A percentile compares a stretch with the other conserved stretches of the same genome.
These are phyloP conservation scores for Peromyscus aztecus DNA, from an alignment of 2,797 vertebrate genomes.

Conservation along the genomic window DNA sequence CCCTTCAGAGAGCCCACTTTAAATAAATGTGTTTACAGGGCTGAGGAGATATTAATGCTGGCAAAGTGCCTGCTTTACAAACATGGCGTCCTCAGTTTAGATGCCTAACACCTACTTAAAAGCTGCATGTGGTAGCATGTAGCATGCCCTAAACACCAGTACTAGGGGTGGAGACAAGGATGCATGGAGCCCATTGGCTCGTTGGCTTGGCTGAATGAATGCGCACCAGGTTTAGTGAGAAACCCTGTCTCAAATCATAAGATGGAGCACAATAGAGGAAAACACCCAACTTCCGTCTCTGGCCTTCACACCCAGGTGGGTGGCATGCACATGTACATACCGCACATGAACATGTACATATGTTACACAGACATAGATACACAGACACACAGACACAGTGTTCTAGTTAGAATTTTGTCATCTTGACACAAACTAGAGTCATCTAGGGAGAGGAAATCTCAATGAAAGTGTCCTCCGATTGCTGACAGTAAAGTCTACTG, in stretches of 20 bases:
- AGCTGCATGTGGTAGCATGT: background rate
- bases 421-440: background rate
- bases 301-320: background rate
- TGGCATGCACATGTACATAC: background rate
- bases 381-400: background rate
- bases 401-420: background rate
- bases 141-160: background rate
- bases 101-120: background rate
- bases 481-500: background rate
- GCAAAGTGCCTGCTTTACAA: background rate
- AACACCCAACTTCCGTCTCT: background rate
- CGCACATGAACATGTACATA: background rate
- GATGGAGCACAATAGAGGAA: background rate
- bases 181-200: background rate
- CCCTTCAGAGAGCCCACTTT: background rate
- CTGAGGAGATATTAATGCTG: background rate
- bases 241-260: background rate
- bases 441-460: background rate
- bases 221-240: background rate
- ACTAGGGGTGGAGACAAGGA: background rate
- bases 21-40: background rate
- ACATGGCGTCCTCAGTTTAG: background rate
- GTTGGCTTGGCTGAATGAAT: background rate
- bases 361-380: background rate
- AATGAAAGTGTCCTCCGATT: background rate